Conservation (phyloP, 2,113 vertebrate species). For the Elephas maximus region DNA sequence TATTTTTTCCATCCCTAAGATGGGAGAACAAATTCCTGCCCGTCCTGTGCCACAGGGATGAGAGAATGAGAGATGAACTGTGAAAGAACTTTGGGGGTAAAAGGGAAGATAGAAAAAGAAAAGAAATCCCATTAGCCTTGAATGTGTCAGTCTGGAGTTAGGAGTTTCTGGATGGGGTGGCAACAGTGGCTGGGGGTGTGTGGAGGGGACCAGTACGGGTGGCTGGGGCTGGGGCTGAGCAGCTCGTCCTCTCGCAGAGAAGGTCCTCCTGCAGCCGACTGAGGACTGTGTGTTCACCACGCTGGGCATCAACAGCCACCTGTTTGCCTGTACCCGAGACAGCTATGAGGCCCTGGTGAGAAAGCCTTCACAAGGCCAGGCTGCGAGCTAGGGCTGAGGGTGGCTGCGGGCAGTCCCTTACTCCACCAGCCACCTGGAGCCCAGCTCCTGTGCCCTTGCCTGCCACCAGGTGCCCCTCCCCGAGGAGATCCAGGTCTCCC, state of each 20-base stretch:
- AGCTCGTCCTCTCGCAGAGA: conserved; percentile 89
- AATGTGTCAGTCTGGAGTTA: not conserved
- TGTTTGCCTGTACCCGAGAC: conserved; percentile 95
- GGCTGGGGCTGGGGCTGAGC: not conserved
- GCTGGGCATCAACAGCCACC: conserved; percentile 98
- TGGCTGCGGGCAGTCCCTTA: not conserved
- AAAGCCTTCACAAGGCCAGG: not conserved
- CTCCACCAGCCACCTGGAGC: not conserved
- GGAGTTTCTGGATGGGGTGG: not conserved
- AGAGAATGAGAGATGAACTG: not conserved
- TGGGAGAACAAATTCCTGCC: not conserved
- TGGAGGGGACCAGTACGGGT: not conserved
- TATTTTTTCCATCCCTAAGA: conserved; percentile 19
- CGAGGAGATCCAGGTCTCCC: conserved; percentile 96
- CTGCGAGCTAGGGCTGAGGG: not conserved
- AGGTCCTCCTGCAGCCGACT: conserved; percentile 95
- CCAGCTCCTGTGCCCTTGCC: conserved; percentile 31
- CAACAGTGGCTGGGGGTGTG: not conserved
- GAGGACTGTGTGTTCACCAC: conserved; percentile 99
- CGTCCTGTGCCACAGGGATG: not conserved
- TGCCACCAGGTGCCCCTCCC: conserved; percentile 94
- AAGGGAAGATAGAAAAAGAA: not conserved
- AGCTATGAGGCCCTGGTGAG: conserved; percentile 95
- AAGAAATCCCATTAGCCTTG: not conserved
- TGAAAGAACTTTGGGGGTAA: not conserved